These are phyloP conservation scores for Eidolon dupreanum DNA, from an alignment of 2,797 vertebrate genomes.

Conservation along the genomic window DNA sequence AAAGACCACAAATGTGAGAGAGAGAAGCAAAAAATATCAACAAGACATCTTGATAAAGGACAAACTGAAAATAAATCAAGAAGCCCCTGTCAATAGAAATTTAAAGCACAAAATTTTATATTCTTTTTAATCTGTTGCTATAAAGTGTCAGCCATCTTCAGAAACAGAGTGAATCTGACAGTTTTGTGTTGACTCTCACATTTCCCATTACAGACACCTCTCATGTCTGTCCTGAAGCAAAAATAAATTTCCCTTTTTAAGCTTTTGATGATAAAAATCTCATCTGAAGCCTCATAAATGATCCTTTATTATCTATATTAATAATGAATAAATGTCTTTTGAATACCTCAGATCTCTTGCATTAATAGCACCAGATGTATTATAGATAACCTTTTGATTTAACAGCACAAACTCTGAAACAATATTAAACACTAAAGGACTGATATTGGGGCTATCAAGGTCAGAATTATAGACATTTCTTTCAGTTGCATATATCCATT, in stretches of 20 bases:
- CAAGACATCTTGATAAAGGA: constrained; percentile 60
- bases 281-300: constrained; percentile 91
- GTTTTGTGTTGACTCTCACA: constrained; percentile 84
- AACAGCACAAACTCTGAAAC: constrained; percentile 89
- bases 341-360: constrained; percentile 88
- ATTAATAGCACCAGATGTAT: constrained; percentile 89
- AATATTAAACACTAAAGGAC: constrained; percentile 86
- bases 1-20: constrained; percentile 3
- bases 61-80: constrained; percentile 66
- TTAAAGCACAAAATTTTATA: constrained; percentile 82
- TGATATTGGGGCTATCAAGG: constrained; percentile 82
- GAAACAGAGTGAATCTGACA: constrained; percentile 82
- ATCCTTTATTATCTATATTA: constrained; percentile 92
- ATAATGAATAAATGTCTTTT: constrained; percentile 92
- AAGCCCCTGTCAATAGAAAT: constrained; percentile 70
- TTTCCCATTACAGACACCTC: constrained; percentile 83
- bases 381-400: constrained; percentile 92
- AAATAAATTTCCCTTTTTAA: constrained; percentile 90
- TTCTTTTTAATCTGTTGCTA: constrained; percentile 83
- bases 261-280: constrained; percentile 91
- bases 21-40: not conserved
- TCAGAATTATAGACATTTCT: constrained; percentile 85
- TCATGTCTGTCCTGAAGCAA: constrained; percentile 87
- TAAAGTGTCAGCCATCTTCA: constrained; percentile 78
- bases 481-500: constrained; percentile 77